Evolutionary conservation across 2,797 vertebrate species (phyloP).

Genomic region (Platalea minor): DNA sequence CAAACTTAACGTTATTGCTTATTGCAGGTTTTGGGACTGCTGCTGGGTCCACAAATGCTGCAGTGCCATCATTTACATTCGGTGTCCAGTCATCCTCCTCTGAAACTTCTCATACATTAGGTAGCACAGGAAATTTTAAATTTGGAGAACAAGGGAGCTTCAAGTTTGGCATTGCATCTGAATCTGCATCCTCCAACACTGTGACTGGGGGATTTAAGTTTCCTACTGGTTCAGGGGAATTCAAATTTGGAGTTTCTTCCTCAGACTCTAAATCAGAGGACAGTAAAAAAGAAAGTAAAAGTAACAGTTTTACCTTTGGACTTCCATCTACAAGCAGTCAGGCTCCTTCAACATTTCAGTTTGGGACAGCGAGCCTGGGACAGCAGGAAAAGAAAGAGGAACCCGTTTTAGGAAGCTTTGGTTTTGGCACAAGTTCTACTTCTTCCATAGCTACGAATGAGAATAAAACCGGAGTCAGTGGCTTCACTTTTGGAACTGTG

Average conservation of each 20-base stretch:
- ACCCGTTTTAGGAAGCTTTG: constrained; percentile 73
- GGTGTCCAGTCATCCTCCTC: constrained; percentile 73
- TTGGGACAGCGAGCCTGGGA: constrained; percentile 68
- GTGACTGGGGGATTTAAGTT: constrained; percentile 73
- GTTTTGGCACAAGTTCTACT: constrained; percentile 75
- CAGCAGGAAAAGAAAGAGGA: constrained; percentile 79
- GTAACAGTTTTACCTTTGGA: constrained; percentile 82
- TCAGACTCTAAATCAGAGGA: constrained; percentile 76
- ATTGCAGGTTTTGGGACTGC: constrained; percentile 75
- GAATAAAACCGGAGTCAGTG: constrained; percentile 71
- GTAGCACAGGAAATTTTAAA: constrained; percentile 80
- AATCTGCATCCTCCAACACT: constrained; percentile 69
- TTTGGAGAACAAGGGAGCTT: constrained; percentile 81
- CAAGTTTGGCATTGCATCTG: constrained; percentile 78
- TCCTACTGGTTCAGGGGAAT: constrained; percentile 79
- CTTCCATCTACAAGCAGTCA: constrained; percentile 63
- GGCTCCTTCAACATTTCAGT: constrained; percentile 70
- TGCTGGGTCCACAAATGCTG: constrained; percentile 57
- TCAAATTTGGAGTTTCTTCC: constrained; percentile 82
- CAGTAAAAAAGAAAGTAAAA: constrained; percentile 79
- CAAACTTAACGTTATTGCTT: neutral
- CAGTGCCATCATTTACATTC: constrained; percentile 74
- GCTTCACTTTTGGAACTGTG: constrained; percentile 71
- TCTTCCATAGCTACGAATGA: constrained; percentile 68
- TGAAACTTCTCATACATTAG: constrained; percentile 65